Evolutionary conservation across 2,797 vertebrate species (phyloP), one percentile per base, ranked within the genome.

Genomic region (Parambassis ranga): DNA sequence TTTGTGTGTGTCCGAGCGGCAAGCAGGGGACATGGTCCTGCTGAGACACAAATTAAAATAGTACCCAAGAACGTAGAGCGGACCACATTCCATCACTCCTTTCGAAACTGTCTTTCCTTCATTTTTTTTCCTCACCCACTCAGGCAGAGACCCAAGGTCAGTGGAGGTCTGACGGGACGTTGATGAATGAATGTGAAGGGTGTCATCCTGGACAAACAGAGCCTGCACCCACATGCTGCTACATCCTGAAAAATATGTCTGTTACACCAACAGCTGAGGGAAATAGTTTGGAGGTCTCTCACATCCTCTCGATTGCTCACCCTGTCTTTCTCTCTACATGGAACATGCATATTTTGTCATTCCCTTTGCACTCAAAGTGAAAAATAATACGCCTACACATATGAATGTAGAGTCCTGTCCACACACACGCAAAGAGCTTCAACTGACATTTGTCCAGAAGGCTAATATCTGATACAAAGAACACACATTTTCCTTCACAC

Each of bases 181-280:
- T 88, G 87, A 87, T 84, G 80, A 85, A 89, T 89, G 87, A 68
- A 88, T 73, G 79, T 81, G 72, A 83, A 66, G 70, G 71, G 75
- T 85, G 76, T 87, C 80, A 65, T 85, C 77, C 83, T 83, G 78
- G 75, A 89, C 71, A 88, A 90, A 89, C 77, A 84, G 63, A 76
- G 78, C 74, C 68, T 7, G 60, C 30, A 80, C 76, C 65, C 82
- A 80, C 84, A 86, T 83, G 85, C 79, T 65, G 81, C 71, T 86
- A 72, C 74, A 79, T 84, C 88, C 84, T 89, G 77, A 87, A 85
- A 80, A 87, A 88, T 82, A 82, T 41, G 70, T 53, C 66, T 72
- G 60, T 68, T 66, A 27, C 50, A 63, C 33, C 46, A 57, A 32
- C 72, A 83, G 75, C 79, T 75, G 75, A 81, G 80, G 81, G 73